These are phyloP conservation scores for Amphipoea lucens DNA, from an alignment of 2,888 invertebrate species.

Conservation along the genomic window DNA sequence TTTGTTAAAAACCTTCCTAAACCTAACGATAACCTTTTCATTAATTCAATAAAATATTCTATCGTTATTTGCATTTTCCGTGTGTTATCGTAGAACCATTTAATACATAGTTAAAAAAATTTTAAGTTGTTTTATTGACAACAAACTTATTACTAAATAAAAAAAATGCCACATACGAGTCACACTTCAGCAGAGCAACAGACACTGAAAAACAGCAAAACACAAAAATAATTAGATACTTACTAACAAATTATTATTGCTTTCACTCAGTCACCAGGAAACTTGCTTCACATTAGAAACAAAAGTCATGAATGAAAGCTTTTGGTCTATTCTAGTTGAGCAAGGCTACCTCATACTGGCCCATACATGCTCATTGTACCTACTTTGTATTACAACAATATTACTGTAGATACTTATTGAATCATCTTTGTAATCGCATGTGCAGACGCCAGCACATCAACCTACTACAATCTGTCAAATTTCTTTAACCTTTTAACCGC, in stretches of 20 bases:
- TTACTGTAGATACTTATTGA: constrained; percentile 3
- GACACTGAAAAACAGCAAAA: not conserved
- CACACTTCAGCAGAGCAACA: not conserved
- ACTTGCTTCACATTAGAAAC: not conserved
- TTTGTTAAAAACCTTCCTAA: constrained; percentile 6
- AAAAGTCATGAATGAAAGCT: not conserved
- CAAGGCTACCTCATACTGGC: not conserved
- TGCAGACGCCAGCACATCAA: no score
- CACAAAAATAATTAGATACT: not conserved
- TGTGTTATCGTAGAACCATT: not conserved
- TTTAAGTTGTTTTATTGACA: constrained; percentile 19
- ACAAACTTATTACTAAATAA: not conserved
- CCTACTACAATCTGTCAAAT: no score
- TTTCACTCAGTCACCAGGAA: constrained; percentile 1
- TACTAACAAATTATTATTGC: not conserved
- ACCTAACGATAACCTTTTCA: not conserved
- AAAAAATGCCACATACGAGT: not conserved
- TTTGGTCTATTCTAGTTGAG: constrained; percentile 16
- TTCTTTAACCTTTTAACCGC: no score
- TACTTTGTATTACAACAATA: not conserved
- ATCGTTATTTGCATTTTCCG: not conserved
- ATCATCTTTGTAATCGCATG: not conserved
- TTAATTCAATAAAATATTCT: not conserved
- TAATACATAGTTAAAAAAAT: not conserved
- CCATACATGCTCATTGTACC: no score